phyloP scores from a whole-genome alignment of 1,140 invertebrate species.

The Anastatus disparis region DNA sequence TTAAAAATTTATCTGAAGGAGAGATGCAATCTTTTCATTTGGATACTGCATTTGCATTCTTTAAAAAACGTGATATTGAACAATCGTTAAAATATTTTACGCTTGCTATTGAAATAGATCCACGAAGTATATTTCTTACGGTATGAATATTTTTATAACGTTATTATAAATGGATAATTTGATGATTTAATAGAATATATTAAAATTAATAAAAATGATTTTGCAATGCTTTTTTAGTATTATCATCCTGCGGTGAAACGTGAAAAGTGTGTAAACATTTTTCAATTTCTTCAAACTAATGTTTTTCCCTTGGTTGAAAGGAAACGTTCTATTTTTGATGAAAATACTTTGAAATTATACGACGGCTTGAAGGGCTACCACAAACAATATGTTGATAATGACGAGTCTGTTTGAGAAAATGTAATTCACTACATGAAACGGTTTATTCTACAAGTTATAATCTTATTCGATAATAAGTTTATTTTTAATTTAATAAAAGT shows the following conservation, averaged over 20 bases:
- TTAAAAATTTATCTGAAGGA: neutral
- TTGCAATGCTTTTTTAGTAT: too few species aligned
- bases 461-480: too few species aligned
- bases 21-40: neutral
- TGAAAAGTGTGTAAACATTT: neutral
- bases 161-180: too few species aligned
- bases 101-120: neutral
- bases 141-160: too few species aligned
- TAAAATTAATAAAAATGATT: too few species aligned
- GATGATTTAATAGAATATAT: too few species aligned
- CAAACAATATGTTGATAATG: neutral
- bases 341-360: neutral
- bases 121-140: neutral
- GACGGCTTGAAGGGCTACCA: neutral
- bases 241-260: too few species aligned
- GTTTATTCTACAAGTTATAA: too few species aligned
- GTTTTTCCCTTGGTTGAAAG: neutral
- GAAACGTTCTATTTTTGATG: neutral
- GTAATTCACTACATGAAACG: too few species aligned
- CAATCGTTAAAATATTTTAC: neutral
- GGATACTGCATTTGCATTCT: neutral
- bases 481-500: too few species aligned
- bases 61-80: neutral
- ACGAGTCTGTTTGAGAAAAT: too few species aligned
- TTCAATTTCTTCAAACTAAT: neutral